Evolutionary conservation across 2,888 invertebrate genomes (phyloP).

Genomic region (Aethes cnicana): DNA sequence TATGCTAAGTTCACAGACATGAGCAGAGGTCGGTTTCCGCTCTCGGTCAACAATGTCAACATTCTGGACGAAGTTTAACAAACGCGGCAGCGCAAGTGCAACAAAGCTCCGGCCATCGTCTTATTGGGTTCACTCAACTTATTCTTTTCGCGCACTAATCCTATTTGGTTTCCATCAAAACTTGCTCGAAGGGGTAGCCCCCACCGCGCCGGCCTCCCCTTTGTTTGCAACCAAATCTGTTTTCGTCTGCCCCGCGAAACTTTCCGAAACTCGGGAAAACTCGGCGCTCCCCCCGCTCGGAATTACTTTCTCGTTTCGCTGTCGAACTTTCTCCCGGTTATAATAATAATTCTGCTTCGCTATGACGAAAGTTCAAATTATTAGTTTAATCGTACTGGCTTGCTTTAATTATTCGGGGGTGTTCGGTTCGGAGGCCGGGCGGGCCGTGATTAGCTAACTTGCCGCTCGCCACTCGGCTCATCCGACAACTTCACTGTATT

Average conservation of each 20-base stretch:
- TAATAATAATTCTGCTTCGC: conserved; percentile 77
- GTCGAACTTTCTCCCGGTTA: conserved; percentile 65
- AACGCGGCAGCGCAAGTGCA: conserved; percentile 40
- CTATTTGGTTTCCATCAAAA: conserved; percentile 80
- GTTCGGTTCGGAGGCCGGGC: conserved; percentile 33
- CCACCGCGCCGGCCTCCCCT: conserved; percentile 47
- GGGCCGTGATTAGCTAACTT: conserved; percentile 56
- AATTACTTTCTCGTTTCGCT: conserved; percentile 77
- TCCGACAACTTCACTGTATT: conserved; percentile 52
- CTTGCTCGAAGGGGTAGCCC: conserved; percentile 67
- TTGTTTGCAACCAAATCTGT: conserved; percentile 78
- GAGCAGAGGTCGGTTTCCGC: neutral
- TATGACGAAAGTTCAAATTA: conserved; percentile 80
- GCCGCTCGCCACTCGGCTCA: conserved; percentile 42
- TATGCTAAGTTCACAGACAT: too few relatives aligned
- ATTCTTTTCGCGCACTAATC: conserved; percentile 76
- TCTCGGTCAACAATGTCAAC: conserved; percentile 1
- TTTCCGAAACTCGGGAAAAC: conserved; percentile 68
- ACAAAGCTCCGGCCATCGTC: conserved; percentile 51
- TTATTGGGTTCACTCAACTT: conserved; percentile 63
- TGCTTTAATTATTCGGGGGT: conserved; percentile 66
- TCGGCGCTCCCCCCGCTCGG: conserved; percentile 43
- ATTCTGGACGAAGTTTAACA: conserved; percentile 32
- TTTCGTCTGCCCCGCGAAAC: conserved; percentile 72
- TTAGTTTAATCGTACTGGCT: conserved; percentile 76